Conservation (phyloP, 1,140 invertebrate species). For the Aphaenogaster rudis region DNA sequence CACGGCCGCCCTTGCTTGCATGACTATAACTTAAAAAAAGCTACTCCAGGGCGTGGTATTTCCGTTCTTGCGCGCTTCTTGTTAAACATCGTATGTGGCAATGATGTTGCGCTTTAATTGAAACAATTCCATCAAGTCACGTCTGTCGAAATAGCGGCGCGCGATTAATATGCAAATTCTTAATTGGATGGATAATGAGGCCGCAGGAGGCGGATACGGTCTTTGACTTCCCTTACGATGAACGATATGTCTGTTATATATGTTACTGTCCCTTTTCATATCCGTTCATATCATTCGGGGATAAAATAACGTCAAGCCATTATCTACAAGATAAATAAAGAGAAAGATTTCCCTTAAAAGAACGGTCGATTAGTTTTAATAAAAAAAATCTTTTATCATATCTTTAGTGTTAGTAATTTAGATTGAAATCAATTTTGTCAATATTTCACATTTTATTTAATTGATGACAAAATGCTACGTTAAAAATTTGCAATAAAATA, state of each 20-base stretch:
- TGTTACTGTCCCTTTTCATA: neutral
- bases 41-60: slow-evolving; percentile 7
- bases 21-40: slow-evolving; percentile 32
- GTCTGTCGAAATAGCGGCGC: slow-evolving; percentile 59
- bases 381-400: neutral
- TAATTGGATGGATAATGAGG: slow-evolving; percentile 76
- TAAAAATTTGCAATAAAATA: neutral
- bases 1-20: neutral
- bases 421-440: neutral
- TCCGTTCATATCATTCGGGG: neutral
- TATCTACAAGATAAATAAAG: slow-evolving; percentile 1
- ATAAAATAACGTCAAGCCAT: neutral
- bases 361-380: neutral
- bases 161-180: slow-evolving; percentile 78
- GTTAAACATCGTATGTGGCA: slow-evolving; percentile 16
- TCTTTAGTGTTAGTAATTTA: neutral
- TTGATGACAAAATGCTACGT: neutral
- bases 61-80: slow-evolving; percentile 43
- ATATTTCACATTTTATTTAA: neutral
- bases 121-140: slow-evolving; percentile 76
- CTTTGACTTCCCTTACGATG: slow-evolving; percentile 10
- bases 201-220: slow-evolving; percentile 5
- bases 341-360: neutral
- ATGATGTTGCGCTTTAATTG: slow-evolving; percentile 69
- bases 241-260: neutral